phyloP scores from a whole-genome alignment of 2,113 vertebrate species.

The Galemys pyrenaicus region DNA sequence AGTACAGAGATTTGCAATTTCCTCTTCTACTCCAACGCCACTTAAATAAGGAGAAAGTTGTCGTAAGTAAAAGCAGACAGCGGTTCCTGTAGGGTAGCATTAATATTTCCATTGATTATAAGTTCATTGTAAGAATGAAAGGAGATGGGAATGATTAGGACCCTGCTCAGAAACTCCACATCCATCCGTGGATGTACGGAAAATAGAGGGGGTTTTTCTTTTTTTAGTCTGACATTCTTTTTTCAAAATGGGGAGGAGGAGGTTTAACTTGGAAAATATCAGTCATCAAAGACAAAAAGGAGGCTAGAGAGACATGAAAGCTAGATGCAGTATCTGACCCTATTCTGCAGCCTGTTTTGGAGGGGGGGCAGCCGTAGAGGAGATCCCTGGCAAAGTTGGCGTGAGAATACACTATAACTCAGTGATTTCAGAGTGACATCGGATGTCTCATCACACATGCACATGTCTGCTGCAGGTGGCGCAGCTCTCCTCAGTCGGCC shows the following conservation, averaged over 20 bases:
- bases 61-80: constrained; percentile 55
- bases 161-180: not conserved
- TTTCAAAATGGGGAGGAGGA: not conserved
- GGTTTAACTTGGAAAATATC: constrained; percentile 42
- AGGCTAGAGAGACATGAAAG: not conserved
- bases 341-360: not conserved
- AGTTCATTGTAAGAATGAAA: constrained; percentile 46
- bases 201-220: no score
- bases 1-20: constrained; percentile 67
- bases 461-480: not conserved
- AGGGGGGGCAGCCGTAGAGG: not conserved
- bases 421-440: not conserved
- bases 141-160: constrained; percentile 18
- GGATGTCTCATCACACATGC: constrained; percentile 6
- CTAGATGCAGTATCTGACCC: not conserved
- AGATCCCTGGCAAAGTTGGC: constrained; percentile 8
- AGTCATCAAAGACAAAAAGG: constrained; percentile 34
- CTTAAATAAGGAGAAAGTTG: constrained; percentile 62
- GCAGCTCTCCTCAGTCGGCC: not conserved
- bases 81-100: not conserved
- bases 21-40: constrained; percentile 67
- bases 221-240: not conserved
- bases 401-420: not conserved
- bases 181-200: no score
- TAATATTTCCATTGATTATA: constrained; percentile 38